Percentiles rank a stretch among this genome's conserved stretches.
Conservation (phyloP, 2,888 invertebrate genomes). For the Octodonta nipae region DNA sequence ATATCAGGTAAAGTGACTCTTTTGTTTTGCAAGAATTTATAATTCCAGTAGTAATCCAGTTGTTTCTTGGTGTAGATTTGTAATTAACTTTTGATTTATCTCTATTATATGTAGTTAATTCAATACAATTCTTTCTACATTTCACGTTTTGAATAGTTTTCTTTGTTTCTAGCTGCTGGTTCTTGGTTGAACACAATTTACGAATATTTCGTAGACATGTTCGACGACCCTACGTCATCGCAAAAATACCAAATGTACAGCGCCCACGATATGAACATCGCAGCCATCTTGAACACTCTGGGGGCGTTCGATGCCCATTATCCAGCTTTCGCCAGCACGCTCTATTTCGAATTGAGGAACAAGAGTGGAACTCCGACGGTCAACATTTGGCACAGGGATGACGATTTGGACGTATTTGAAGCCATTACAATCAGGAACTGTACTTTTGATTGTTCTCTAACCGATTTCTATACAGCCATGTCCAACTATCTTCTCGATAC, state of each 20-base stretch:
- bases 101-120: no score
- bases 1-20: no score
- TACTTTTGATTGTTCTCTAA: conserved; percentile 7
- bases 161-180: conserved; percentile 7
- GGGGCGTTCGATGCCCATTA: conserved; percentile 2
- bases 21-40: no score
- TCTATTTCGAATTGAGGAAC: conserved; percentile 34
- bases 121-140: no score
- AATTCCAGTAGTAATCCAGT: no score
- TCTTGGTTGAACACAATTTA: conserved; percentile 5
- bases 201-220: conserved; percentile 9
- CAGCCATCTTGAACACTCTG: conserved; percentile 3
- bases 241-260: conserved; percentile 5
- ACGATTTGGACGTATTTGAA: conserved; percentile 4
- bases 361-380: conserved; percentile 4
- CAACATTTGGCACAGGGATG: conserved; percentile 10
- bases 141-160: background rate
- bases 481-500: conserved; percentile 6
- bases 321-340: conserved; percentile 3
- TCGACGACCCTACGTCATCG: background rate
- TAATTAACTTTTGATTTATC: no score
- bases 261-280: conserved; percentile 6
- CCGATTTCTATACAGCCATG: conserved; percentile 7
- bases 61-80: no score
- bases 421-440: conserved; percentile 8